Base-by-base conservation (phyloP, 2,113 vertebrate species). In the Archilochus colubris region DNA sequence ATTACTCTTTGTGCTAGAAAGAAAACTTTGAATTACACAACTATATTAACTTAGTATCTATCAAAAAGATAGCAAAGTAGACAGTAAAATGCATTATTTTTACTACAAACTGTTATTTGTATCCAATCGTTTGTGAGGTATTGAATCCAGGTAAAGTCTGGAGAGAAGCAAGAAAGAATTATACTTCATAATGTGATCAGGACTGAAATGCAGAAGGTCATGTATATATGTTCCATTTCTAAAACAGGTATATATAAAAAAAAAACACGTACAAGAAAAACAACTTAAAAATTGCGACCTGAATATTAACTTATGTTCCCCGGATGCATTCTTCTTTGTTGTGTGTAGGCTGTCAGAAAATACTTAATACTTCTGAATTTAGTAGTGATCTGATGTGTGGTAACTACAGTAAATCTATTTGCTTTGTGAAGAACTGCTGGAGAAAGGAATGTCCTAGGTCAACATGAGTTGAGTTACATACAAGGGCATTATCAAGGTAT, bases 71-170 rank as follows among this genome's bases (percentile, higher is more conserved):
- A 91, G 62, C 96, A 69, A 30, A 86, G 2, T 62, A 51, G 44
- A 73, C 40, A 28, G 74, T 67, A 44, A 94, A 97, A 95, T 74
- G 10, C 24, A 67, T 83, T 96, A 31, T 93, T 83, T 50, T 82
- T 73, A 85, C 88, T 90, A 51, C 9, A 84, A 84, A 36, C n/a
- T 88, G 30, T 58, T 84, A 36, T 43, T 93, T 81, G 15, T 14
- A 44, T 38, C 85, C 63, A 90, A 54, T 95, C 51, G 82, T 48
- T 85, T 86, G 23, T 53, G 31, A 91, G 7, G 14, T 86, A 28
- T 74, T 66, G 69, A 30, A 74, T 40, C 51, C 44, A 50, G 66
- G 8, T 5, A 50, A 21, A 83, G 20, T 50, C n/a, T 68, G 46
- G 10, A 76, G 43, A 57, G 81, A 81, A 91, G 4, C 72, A 25